Evolutionary conservation across 2,113 vertebrate species (phyloP), one percentile per base, ranked within the genome.

Genomic region (Malurus alboscapulatus): DNA sequence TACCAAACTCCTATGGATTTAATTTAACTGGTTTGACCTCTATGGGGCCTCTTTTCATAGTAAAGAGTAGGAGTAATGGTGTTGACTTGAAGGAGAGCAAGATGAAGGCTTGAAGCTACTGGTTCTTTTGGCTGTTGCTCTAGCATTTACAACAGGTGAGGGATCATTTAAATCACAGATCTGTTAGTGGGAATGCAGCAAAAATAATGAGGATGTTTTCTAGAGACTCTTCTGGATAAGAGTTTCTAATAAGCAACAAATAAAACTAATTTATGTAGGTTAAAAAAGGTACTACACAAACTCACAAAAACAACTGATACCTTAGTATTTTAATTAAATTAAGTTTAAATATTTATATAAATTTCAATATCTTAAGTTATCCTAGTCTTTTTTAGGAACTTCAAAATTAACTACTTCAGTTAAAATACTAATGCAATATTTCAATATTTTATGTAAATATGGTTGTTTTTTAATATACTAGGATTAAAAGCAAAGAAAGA

Each of bases 71-170:
- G 83, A 88, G 86, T 82, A 61, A 92, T 80, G 79, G 57, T 11
- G 63, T 44, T 87, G 78, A 89, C 71, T 77, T 92, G 73, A 94
- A 66, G 36, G 84, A 88, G 91, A 87, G 67, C 59, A 91, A 55
- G 69, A 82, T 90, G 14, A 80, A 88, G 47, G 44, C 16, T 30
- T 87, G 67, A 88, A 94, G 75, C 89, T 94, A 88, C 94, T 96
- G 95, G 44, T 95, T 92, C 95, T 96, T 96, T 96, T 96, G 95
- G 94, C 95, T 96, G 95, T 96, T 96, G 95, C 93, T 94, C 84
- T 94, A 95, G 90, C 71, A 71, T 88, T 94, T 85, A 87, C 17
- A 73, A 54, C 19, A 83, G 38, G 53, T 77, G 32, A 94, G 29
- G 10, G 30, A 83, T 71, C 10, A 57, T 91, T 88, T 87, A 85